Conservation (phyloP, 2,888 invertebrate species). For the Eilema griseolum region DNA sequence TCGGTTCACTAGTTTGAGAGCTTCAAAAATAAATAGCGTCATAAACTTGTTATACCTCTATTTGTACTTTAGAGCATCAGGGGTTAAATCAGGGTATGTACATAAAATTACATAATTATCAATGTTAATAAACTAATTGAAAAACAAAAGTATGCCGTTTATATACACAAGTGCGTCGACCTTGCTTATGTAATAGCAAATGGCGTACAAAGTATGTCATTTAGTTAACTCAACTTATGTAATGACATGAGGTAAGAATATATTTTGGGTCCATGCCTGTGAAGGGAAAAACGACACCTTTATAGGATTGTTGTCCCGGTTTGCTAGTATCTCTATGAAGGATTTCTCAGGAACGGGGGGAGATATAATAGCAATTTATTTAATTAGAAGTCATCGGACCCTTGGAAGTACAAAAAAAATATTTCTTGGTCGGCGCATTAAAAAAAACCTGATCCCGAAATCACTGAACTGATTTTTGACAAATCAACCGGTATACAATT, state of each 20-base stretch:
- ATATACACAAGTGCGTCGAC: conserved; percentile 35
- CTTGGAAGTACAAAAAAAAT: not conserved
- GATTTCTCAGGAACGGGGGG: not conserved
- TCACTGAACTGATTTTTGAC: too few species aligned
- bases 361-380: not conserved
- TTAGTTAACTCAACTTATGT: conserved; percentile 28
- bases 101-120: conserved; percentile 2
- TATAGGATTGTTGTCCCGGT: not conserved
- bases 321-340: not conserved
- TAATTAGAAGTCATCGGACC: not conserved
- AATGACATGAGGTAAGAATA: conserved; percentile 24
- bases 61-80: not conserved
- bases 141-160: conserved; percentile 44
- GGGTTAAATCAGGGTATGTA: not conserved
- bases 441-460: too few species aligned
- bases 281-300: not conserved
- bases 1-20: too few species aligned
- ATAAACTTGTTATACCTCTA: too few species aligned
- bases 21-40: too few species aligned
- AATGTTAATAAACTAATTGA: conserved; percentile 39
- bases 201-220: conserved; percentile 40
- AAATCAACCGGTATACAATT: too few species aligned
- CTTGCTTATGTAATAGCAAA: conserved; percentile 39
- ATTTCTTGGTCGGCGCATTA: not conserved
- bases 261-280: not conserved